Evolutionary conservation across 2,888 invertebrate species (phyloP).

Genomic region (Odontomyia ornata): DNA sequence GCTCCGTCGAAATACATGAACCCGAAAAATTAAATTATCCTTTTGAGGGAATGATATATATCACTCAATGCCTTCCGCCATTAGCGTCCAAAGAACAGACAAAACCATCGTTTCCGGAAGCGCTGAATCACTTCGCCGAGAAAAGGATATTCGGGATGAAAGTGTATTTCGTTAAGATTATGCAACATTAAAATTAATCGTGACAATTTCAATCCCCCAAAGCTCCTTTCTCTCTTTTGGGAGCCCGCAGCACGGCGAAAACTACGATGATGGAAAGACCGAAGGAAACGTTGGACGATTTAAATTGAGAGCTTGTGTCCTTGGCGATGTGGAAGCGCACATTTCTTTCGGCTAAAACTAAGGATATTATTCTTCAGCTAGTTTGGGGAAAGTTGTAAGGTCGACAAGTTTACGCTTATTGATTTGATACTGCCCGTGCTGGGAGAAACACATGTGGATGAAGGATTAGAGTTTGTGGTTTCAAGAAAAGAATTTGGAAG

Average conservation of each 20-base stretch:
- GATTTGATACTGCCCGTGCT: neutral
- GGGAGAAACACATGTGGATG: no score
- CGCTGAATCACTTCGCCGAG: neutral
- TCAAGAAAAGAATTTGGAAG: no score
- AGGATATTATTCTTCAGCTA: neutral
- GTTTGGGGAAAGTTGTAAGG: neutral
- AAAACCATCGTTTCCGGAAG: neutral
- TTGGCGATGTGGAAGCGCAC: neutral
- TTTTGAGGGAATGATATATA: neutral
- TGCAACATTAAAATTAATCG: slow-evolving; percentile 38
- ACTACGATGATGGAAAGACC: neutral
- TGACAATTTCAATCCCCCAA: slow-evolving; percentile 4
- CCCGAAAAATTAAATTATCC: slow-evolving; percentile 27
- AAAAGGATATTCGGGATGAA: neutral
- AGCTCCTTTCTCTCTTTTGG: slow-evolving; percentile 6
- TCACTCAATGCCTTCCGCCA: neutral
- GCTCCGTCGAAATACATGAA: neutral
- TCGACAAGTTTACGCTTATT: neutral
- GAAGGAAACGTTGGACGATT: neutral
- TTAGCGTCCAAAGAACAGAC: neutral
- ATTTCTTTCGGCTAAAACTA: neutral
- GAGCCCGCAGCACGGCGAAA: no score
- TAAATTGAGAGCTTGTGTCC: neutral
- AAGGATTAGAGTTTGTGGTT: no score
- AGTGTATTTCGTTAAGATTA: neutral